Percentiles rank a stretch among this genome's conserved stretches.
phyloP scores from a whole-genome alignment of 1,140 invertebrate genomes.

The Aphidius gifuensis region DNA sequence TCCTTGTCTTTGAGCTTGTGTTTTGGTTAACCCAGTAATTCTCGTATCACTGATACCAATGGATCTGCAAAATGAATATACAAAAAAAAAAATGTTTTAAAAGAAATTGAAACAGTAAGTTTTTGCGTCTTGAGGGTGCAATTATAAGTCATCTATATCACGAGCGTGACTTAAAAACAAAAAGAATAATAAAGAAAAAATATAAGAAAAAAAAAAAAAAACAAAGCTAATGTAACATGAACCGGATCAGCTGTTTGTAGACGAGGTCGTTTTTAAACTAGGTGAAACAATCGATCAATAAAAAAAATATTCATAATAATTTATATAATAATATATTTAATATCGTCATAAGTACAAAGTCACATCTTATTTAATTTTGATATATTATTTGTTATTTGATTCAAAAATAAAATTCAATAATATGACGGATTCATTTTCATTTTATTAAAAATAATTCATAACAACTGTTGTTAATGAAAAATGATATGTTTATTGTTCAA shows the following conservation, averaged over 20 bases:
- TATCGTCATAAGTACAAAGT: too few relatives aligned
- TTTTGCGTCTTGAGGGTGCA: slow-evolving; percentile 1
- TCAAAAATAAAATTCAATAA: too few relatives aligned
- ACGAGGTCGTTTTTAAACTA: slow-evolving; percentile 21
- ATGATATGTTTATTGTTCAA: too few relatives aligned
- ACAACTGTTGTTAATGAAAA: too few relatives aligned
- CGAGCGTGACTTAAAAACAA: slow-evolving; percentile 7
- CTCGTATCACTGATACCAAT: neutral
- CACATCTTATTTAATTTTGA: too few relatives aligned
- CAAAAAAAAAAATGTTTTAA: neutral
- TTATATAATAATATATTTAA: too few relatives aligned
- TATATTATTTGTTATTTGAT: too few relatives aligned
- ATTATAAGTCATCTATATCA: slow-evolving; percentile 10
- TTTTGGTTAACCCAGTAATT: neutral
- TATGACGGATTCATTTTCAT: too few relatives aligned
- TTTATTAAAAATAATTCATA: too few relatives aligned
- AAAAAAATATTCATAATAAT: too few relatives aligned
- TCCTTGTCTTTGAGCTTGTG: neutral
- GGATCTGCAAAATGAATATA: neutral
- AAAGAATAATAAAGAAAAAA: neutral
- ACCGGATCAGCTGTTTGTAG: slow-evolving; percentile 16
- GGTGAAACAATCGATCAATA: slow-evolving; percentile 26
- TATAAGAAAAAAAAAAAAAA: slow-evolving; percentile 8
- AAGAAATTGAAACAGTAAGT: neutral
- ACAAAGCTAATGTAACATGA: slow-evolving; percentile 16